Base-by-base conservation (phyloP, 1,140 invertebrate genomes). In the Antheraea mylitta region DNA sequence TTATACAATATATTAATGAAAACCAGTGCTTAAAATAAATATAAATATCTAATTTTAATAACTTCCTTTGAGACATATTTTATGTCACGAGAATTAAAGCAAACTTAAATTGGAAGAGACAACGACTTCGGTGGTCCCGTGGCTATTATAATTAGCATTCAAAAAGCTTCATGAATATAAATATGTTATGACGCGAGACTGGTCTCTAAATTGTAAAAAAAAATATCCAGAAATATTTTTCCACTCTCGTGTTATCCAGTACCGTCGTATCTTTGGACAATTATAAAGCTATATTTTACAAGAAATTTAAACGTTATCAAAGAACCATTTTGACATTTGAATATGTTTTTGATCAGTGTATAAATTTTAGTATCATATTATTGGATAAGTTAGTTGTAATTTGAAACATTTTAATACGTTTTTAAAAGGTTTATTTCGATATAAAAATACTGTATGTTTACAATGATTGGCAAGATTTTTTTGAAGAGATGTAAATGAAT, bases 81-180 rank as follows among this genome's bases (percentile, higher is more conserved):
- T 67, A 64, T 67, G 67, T 69, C 67, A 38, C 64, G 60, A 48
- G 58, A 66, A 72, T 72, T 72, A 72, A 72, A 58, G 67, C 59
- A 58, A 66, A 61, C 64, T 68, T 59, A 66, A 68, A 68, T 68
- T 66, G 22, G 64, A 66, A 69, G 66, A 62, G 67, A 69, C 58
- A 69, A 66, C 71, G 66, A 22, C 71, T 62, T 67, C 67, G 71
- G 71, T 73, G 71, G 71, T 73, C 71, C 60, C 45, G 45, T 53
- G 45, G 45, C 45, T 53, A 53, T 53, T 53, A 53, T 53, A 53
- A 53, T 53, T 53, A 53, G 45, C 45, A 53, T 53, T 53, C 45
- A 53, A 53, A 53, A 53, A 53, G 45, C 45, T 53, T 53, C 45
- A 53, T 53, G 45, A 53, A 53, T 53, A 53, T 53, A 53, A 53